Evolutionary conservation across 1,140 invertebrate genomes (phyloP).

Genomic region (Cheumatopsyche charites): DNA sequence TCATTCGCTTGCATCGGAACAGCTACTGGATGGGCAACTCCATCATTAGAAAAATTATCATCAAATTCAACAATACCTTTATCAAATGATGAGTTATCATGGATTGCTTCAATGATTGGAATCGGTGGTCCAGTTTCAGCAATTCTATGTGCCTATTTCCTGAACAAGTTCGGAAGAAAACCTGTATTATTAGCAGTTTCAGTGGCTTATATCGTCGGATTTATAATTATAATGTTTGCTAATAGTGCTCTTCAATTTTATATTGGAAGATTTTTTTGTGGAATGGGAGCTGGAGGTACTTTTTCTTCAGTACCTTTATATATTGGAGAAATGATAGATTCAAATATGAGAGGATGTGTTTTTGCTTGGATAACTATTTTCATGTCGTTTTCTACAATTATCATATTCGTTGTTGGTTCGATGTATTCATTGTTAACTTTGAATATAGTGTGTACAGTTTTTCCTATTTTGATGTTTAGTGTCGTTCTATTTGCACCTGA

Average conservation of each 20-base stretch:
- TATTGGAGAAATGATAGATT: conserved; percentile 67
- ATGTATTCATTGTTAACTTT: conserved; percentile 50
- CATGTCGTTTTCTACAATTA: conserved; percentile 65
- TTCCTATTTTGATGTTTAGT: conserved; percentile 42
- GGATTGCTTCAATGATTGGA: conserved; percentile 43
- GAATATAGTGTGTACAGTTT: conserved; percentile 36
- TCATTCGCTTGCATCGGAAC: conserved; percentile 40
- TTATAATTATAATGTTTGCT: conserved; percentile 41
- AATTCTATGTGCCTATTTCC: conserved; percentile 41
- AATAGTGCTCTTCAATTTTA: conserved; percentile 37
- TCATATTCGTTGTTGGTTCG: conserved; percentile 55
- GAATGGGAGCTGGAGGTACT: conserved; percentile 39
- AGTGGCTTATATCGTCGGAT: conserved; percentile 37
- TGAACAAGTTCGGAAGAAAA: conserved; percentile 45
- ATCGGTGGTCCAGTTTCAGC: conserved; percentile 41
- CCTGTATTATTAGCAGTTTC: conserved; percentile 41
- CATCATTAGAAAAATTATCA: conserved; percentile 44
- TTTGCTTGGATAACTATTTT: conserved; percentile 66
- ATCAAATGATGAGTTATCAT: conserved; percentile 43
- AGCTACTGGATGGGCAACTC: conserved; percentile 44
- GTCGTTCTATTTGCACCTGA: conserved; percentile 44
- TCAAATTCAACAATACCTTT: conserved; percentile 45
- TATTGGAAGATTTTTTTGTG: conserved; percentile 40
- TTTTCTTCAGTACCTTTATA: conserved; percentile 53
- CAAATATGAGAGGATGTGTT: conserved; percentile 64